Percentiles rank a stretch among this genome's conserved stretches.
These are phyloP conservation scores for Catharus minimus DNA, from an alignment of 2,113 vertebrate species.

Conservation along the genomic window DNA sequence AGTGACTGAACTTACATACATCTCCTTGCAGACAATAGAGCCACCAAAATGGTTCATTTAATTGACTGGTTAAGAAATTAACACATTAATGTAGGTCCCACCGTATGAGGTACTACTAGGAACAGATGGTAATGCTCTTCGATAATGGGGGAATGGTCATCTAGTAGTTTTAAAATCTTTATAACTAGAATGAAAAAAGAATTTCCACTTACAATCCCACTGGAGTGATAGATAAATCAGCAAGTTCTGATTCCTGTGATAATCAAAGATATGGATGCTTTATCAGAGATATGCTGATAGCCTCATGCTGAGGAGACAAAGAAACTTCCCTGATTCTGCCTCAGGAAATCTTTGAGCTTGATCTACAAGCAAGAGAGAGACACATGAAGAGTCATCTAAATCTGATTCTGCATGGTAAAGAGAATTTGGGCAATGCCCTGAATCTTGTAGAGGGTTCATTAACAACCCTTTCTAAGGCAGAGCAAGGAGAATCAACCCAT, in stretches of 20 bases:
- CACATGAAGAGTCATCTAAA: not conserved
- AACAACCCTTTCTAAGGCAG: not conserved
- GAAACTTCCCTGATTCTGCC: not conserved
- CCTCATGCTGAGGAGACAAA: not conserved
- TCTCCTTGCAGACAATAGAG: not conserved
- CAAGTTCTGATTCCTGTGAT: not conserved
- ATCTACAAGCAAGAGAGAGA: not conserved
- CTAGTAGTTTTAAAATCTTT: not conserved
- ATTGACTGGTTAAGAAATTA: not conserved
- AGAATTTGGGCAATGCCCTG: not conserved
- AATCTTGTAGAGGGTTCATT: not conserved
- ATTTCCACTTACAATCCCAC: not conserved
- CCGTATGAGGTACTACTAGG: not conserved
- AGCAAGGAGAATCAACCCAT: not conserved
- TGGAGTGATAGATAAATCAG: not conserved
- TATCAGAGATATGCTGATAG: not conserved
- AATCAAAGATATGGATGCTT: not conserved
- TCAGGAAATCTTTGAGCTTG: not conserved
- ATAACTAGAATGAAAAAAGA: not conserved
- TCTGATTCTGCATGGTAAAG: not conserved
- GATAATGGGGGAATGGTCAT: not conserved
- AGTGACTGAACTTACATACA: not conserved
- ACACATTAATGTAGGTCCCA: not conserved
- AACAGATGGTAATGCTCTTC: not conserved
- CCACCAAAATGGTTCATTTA: not conserved